phyloP scores from a whole-genome alignment of 2,797 vertebrate species.

The Sus cebifrons region DNA sequence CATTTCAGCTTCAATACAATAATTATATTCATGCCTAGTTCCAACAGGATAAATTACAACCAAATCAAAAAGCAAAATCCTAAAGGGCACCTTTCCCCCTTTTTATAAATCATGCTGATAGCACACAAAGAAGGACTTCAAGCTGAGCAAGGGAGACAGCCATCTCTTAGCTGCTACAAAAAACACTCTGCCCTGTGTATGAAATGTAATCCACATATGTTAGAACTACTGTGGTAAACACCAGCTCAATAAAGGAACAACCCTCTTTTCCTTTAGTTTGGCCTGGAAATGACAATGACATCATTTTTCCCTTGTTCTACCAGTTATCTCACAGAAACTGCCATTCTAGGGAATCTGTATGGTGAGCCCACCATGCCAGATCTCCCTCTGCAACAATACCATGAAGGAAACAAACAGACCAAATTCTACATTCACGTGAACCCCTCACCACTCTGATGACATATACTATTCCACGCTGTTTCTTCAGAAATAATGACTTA shows the following conservation, averaged over 20 bases:
- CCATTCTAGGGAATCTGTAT: conserved; percentile 90
- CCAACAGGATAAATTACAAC: conserved; percentile 59
- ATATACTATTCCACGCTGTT: background rate
- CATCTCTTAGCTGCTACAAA: conserved; percentile 64
- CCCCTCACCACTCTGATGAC: conserved; percentile 66
- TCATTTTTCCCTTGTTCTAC: conserved; percentile 90
- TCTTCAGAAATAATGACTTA: conserved; percentile 73
- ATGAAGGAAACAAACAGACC: conserved; percentile 83
- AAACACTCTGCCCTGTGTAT: conserved; percentile 44
- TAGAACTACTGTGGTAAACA: conserved; percentile 87
- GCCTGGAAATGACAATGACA: conserved; percentile 92
- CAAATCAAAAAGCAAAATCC: conserved; percentile 84
- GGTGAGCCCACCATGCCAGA: conserved; percentile 84
- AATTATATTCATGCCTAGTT: conserved; percentile 44
- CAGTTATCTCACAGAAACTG: conserved; percentile 92
- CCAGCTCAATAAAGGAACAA: conserved; percentile 87
- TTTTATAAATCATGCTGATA: conserved; percentile 69
- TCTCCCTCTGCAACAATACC: conserved; percentile 73
- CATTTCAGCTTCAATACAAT: conserved; percentile 40
- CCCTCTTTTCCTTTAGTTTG: conserved; percentile 88
- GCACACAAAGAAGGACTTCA: conserved; percentile 72
- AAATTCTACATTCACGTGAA: conserved; percentile 77
- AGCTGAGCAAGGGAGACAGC: conserved; percentile 47
- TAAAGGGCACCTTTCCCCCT: conserved; percentile 73
- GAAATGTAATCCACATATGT: conserved; percentile 83